Percentiles rank a stretch among this genome's conserved stretches.
phyloP scores from a whole-genome alignment of 2,888 invertebrate genomes.

The Dysmachus trigonus region DNA sequence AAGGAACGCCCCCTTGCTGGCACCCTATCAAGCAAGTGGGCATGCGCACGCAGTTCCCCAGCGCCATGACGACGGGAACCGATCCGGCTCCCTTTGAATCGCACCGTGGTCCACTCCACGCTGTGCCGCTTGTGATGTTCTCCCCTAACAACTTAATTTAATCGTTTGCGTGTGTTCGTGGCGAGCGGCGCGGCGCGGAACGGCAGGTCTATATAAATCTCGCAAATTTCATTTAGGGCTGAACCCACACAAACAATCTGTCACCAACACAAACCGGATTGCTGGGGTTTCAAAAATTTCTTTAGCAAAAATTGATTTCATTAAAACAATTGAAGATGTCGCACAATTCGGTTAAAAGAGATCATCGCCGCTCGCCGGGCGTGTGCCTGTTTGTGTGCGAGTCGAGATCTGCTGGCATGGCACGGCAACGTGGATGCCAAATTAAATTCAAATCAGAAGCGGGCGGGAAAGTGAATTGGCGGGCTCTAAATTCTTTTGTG shows the following conservation, averaged over 20 bases:
- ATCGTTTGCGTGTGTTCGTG: conserved; percentile 5
- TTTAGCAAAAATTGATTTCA: conserved; percentile 51
- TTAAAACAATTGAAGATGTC: conserved; percentile 52
- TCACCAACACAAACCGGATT: conserved; percentile 41
- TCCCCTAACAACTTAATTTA: conserved; percentile 42
- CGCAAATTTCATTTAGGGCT: conserved; percentile 48
- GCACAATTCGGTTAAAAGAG: conserved; percentile 50
- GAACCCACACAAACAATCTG: conserved; percentile 41
- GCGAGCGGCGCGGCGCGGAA: neutral
- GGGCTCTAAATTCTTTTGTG: conserved; percentile 26
- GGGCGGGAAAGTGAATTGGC: conserved; percentile 39
- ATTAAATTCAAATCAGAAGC: conserved; percentile 40
- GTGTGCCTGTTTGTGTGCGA: conserved; percentile 3
- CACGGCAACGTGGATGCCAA: conserved; percentile 18
- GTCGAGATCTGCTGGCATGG: neutral
- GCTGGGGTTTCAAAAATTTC: conserved; percentile 48
- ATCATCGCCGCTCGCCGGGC: conserved; percentile 30
- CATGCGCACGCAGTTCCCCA: conserved; percentile 24
- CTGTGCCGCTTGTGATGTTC: neutral
- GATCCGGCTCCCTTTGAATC: neutral
- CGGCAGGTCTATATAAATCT: conserved; percentile 41
- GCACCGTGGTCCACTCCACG: neutral
- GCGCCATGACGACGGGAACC: conserved; percentile 8
- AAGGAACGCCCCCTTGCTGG: conserved; percentile 15
- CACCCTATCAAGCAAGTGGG: conserved; percentile 1